phyloP scores from a whole-genome alignment of 2,113 vertebrate species.

The Zosterops japonicus region DNA sequence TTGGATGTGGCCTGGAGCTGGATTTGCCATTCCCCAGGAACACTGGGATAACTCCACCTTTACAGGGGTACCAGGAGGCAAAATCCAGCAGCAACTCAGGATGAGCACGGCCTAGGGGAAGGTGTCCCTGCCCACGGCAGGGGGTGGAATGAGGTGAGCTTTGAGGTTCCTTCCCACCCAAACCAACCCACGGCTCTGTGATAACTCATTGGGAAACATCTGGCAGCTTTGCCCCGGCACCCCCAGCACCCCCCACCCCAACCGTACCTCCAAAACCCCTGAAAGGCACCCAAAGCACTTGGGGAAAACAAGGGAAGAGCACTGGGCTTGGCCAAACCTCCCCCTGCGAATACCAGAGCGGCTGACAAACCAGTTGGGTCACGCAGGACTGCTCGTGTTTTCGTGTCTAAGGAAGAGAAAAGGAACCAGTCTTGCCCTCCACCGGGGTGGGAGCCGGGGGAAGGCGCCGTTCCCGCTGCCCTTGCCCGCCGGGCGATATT shows the following conservation, averaged over 20 bases:
- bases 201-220: background rate
- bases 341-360: background rate
- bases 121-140: background rate
- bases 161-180: background rate
- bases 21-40: too few relatives aligned
- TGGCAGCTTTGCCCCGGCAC: background rate
- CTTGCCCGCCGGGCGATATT: background rate
- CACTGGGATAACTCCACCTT: too few relatives aligned
- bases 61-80: too few relatives aligned
- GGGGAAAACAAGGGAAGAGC: background rate
- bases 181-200: rapidly evolving
- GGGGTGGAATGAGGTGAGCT: background rate
- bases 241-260: background rate
- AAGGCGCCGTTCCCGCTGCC: background rate
- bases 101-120: background rate
- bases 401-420: background rate
- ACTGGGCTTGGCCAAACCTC: background rate
- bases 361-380: conserved; percentile 1
- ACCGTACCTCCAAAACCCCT: rapidly evolving
- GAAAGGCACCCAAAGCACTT: rapidly evolving
- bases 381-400: background rate
- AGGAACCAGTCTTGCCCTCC: background rate
- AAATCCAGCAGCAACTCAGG: too few relatives aligned
- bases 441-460: background rate
- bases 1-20: background rate